Conservation (phyloP, 2,888 invertebrate species). For the Mimachlamys varia region DNA sequence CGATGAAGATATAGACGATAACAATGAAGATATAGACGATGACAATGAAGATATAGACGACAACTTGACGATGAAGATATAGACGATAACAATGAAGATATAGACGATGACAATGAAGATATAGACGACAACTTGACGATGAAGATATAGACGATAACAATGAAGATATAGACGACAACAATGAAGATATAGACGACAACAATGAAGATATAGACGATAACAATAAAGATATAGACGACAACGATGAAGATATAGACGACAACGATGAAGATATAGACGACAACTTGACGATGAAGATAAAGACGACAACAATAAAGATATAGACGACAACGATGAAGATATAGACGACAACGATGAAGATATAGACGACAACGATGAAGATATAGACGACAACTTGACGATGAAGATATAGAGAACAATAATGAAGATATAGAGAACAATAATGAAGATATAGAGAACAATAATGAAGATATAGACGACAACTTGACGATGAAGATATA, state of each 20-base stretch:
- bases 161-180: background rate
- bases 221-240: background rate
- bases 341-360: background rate
- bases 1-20: background rate
- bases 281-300: background rate
- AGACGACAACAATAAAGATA: background rate
- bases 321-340: background rate
- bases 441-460: background rate
- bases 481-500: background rate
- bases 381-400: background rate
- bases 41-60: background rate
- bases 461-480: background rate
- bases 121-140: background rate
- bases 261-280: background rate
- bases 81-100: background rate
- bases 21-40: background rate
- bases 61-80: background rate
- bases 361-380: background rate
- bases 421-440: background rate
- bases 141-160: background rate
- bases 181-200: background rate
- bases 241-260: background rate
- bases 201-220: background rate
- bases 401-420: background rate
- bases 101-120: background rate